Evolutionary conservation across 2,113 vertebrate genomes (phyloP), one percentile per base, ranked within the genome.

Genomic region (Pontoporia blainvillei): DNA sequence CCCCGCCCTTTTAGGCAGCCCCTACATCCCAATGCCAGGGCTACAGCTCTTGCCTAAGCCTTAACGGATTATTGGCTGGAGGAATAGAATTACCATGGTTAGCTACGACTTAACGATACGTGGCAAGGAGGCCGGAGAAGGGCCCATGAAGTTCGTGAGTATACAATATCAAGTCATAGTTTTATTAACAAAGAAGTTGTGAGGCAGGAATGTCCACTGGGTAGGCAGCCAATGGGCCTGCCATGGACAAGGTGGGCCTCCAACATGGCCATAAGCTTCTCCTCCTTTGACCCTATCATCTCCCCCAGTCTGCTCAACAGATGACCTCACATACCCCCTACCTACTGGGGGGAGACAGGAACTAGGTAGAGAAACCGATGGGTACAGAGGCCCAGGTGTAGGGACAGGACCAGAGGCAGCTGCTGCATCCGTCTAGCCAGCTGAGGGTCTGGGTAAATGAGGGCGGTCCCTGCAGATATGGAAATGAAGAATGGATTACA

Each of bases 391-490:
- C 46, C 61, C 27, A 17, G 79, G 57, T 61, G 11, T 44, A 25
- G 67, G 61, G 44, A 4, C 54, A 14, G 46, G 18, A 20, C 31
- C 52, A 54, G 62, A 29, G 46, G 66, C 61, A 64, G 71, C 23
- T 18, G 7, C 36, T 27, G 36, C 29, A 3, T 15, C 21, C 3
- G 23, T 27, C 18, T 44, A 25, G 71, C 46, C n/a, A 20, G 6
- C 25, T 17, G 18, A 18, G 18, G 64, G 46, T 67, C 44, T 25
- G 25, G 62, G 31, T 23, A 46, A 12, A n/a, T 23, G 8, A 57
- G 8, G 39, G 78, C 2, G 2, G 13, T 17, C 2, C 0, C 27
- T 5, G 4, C 3, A 36, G 75, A 36, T 8, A 0, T 15, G 52
- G 44, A 11, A 61, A 27, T 39, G 93, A 73, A 72, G 34, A 23